Evolutionary conservation across 2,113 vertebrate species (phyloP), one percentile per base, ranked within the genome.

Genomic region (Esox niger): DNA sequence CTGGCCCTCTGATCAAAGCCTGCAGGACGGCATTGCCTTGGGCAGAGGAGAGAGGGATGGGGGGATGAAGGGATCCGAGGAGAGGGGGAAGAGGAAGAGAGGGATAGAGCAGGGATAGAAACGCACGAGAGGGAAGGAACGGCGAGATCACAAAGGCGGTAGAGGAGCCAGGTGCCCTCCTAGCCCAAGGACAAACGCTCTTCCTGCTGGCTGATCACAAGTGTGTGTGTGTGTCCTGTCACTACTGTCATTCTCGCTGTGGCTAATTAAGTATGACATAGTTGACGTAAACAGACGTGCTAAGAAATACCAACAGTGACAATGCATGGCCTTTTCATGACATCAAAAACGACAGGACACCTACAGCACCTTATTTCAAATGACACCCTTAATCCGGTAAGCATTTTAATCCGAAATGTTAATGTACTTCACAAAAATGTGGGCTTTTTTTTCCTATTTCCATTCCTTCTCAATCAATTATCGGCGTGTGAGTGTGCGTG

Each of bases 1-100:
- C 89, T 84, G 88, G 89, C 88, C 88, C 83, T 84, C 84, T 90
- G 91, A 92, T 92, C 90, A 91, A 92, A 91, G 90, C 90, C 86
- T 89, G 89, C 88, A 90, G 91, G 90, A 89, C 88, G 84, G 85
- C 89, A 88, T 90, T 69, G 90, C 90, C 90, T 87, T 90, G 87
- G 91, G 89, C 91, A 87, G 85, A 80, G 82, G 82, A 87, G 84
- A 71, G 67, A 29, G 68, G 73, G 67, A 32, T 76, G 84, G 67
- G 79, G 79, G 84, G 82, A 89, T 88, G 86, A 91, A 90, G 88
- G 83, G 86, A 90, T 88, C 82, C 64, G 66, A 74, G 84, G 79
- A 68, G 81, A 85, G 75, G 72, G 33, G 80, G 79, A 77, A 83
- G 84, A 87, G 87, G 87, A 88, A 89, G 79, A 88, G 85, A 86